A percentile compares a stretch with the other conserved stretches of the same genome.
Evolutionary conservation across 1,140 invertebrate species (phyloP).

Genomic region (Drosophila equinoxialis): DNA sequence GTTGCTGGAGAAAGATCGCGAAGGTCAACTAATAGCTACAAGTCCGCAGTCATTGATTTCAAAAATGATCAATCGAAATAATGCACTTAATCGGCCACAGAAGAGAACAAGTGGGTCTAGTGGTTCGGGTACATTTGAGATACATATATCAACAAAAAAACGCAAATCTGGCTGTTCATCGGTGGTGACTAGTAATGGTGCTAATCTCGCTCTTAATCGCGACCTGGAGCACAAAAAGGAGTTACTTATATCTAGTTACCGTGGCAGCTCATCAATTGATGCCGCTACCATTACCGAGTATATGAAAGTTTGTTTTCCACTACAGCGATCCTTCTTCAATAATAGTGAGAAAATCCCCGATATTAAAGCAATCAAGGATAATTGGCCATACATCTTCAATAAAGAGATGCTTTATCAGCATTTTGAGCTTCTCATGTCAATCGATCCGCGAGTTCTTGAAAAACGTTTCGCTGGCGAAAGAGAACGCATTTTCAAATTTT

Average conservation of each 20-base stretch:
- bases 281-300: slow-evolving; percentile 50
- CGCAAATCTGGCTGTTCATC: slow-evolving; percentile 43
- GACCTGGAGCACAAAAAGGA: slow-evolving; percentile 68
- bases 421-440: slow-evolving; percentile 73
- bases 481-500: slow-evolving; percentile 68
- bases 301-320: slow-evolving; percentile 73
- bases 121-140: slow-evolving; percentile 49
- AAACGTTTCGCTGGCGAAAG: slow-evolving; percentile 55
- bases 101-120: slow-evolving; percentile 55
- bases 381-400: slow-evolving; percentile 73
- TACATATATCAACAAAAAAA: slow-evolving; percentile 59
- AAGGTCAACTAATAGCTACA: slow-evolving; percentile 70
- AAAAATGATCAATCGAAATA: slow-evolving; percentile 74
- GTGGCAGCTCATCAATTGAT: slow-evolving; percentile 52
- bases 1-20: slow-evolving; percentile 67
- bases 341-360: slow-evolving; percentile 73
- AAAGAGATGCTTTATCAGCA: slow-evolving; percentile 66
- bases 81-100: slow-evolving; percentile 62
- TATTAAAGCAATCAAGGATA: slow-evolving; percentile 68
- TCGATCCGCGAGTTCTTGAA: slow-evolving; percentile 61
- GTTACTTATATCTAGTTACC: slow-evolving; percentile 57
- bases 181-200: slow-evolving; percentile 43
- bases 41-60: slow-evolving; percentile 70
- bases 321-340: slow-evolving; percentile 70
- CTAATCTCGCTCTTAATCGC: slow-evolving; percentile 43